Percentiles rank a stretch among this genome's conserved stretches.
These are phyloP conservation scores for Microctenopoma steveboyesi DNA, from an alignment of 2,797 vertebrate species.

Conservation along the genomic window DNA sequence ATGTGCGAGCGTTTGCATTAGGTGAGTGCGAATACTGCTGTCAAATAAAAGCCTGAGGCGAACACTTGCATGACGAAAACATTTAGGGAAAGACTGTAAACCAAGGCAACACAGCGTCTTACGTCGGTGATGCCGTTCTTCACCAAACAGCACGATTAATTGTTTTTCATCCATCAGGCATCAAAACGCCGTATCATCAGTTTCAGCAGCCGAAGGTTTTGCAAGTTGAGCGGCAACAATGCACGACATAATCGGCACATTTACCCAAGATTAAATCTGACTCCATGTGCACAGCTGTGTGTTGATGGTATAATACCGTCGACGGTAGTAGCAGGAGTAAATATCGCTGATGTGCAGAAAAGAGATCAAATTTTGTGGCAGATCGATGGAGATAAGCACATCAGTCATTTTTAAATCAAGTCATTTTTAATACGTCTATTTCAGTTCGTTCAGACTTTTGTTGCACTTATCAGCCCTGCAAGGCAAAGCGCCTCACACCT, in stretches of 20 bases:
- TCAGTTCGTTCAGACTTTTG: constrained; percentile 20
- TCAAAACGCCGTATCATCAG: constrained; percentile 7
- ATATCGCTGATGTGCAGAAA: constrained; percentile 12
- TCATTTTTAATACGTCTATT: constrained; percentile 21
- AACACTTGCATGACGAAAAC: neutral
- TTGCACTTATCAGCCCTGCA: constrained; percentile 29
- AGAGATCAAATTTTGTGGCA: constrained; percentile 17
- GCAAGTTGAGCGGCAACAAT: constrained; percentile 16
- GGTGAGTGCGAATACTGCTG: constrained; percentile 1
- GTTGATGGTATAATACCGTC: constrained; percentile 11
- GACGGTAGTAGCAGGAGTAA: constrained; percentile 9
- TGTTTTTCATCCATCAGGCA: constrained; percentile 23
- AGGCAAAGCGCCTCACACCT: constrained; percentile 5
- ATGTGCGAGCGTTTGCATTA: constrained; percentile 15
- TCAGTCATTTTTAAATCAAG: neutral
- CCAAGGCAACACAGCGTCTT: neutral
- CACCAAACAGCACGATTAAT: constrained; percentile 13
- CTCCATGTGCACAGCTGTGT: neutral
- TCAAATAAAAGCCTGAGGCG: constrained; percentile 22
- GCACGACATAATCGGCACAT: constrained; percentile 14
- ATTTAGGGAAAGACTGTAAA: constrained; percentile 12
- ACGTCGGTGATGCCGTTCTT: neutral
- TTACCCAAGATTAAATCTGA: constrained; percentile 44
- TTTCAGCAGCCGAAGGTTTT: neutral
- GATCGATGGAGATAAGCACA: constrained; percentile 42